Percentiles rank a stretch among this genome's conserved stretches.
Evolutionary conservation across 2,888 invertebrate species (phyloP).

Genomic region (Gymnoscelis rufifasciata): DNA sequence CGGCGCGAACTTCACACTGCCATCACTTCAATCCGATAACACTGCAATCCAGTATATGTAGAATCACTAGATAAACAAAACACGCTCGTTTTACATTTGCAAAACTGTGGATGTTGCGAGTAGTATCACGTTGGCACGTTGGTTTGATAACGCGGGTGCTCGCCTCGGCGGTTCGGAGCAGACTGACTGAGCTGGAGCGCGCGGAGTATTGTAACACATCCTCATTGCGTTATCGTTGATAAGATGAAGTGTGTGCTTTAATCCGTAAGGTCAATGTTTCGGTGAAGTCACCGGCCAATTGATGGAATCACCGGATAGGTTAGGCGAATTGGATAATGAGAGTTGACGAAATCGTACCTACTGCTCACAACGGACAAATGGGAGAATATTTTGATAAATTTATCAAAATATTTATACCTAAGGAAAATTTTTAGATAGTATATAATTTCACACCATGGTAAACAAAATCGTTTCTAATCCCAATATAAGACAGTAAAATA

Average conservation of each 20-base stretch:
- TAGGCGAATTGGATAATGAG: slow-evolving; percentile 35
- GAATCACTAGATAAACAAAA: slow-evolving; percentile 26
- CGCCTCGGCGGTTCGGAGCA: slow-evolving; percentile 17
- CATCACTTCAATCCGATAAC: slow-evolving; percentile 24
- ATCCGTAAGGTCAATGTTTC: slow-evolving; percentile 70
- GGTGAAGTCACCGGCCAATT: slow-evolving; percentile 60
- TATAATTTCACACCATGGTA: too few species aligned
- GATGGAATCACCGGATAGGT: slow-evolving; percentile 38
- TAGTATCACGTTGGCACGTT: slow-evolving; percentile 25
- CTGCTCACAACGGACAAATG: not conserved
- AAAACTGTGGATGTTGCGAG: slow-evolving; percentile 27
- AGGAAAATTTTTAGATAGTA: not conserved
- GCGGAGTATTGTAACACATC: slow-evolving; percentile 26
- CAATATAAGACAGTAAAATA: not conserved
- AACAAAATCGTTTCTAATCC: too few species aligned
- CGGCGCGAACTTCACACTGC: slow-evolving; percentile 12
- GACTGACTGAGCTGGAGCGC: slow-evolving; percentile 15
- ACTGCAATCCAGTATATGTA: slow-evolving; percentile 33
- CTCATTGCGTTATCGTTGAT: slow-evolving; percentile 30
- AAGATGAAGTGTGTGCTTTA: slow-evolving; percentile 23
- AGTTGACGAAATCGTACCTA: slow-evolving; percentile 19
- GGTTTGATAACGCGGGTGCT: slow-evolving; percentile 9
- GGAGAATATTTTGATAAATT: not conserved
- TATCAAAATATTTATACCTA: too few species aligned
- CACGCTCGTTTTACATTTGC: slow-evolving; percentile 26